Evolutionary conservation across 2,888 invertebrate genomes (phyloP).

Genomic region (Patella caerulea): DNA sequence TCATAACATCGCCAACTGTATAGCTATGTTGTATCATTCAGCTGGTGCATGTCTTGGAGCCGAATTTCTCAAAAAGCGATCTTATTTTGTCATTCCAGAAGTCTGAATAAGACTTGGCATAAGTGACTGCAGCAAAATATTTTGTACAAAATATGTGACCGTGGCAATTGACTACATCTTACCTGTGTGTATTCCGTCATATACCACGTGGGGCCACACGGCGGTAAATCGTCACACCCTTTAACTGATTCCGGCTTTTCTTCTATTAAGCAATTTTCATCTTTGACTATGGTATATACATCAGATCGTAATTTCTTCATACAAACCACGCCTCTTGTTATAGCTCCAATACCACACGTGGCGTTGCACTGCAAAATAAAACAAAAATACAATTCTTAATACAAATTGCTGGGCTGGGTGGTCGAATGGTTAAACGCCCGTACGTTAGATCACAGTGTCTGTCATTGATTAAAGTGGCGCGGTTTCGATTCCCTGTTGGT

Average conservation of each 20-base stretch:
- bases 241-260: slow-evolving; percentile 79
- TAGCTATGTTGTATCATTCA: too few species aligned
- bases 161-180: slow-evolving; percentile 34
- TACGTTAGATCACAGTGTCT: too few species aligned
- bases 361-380: slow-evolving; percentile 73
- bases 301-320: slow-evolving; percentile 72
- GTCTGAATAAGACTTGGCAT: too few species aligned
- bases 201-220: slow-evolving; percentile 82
- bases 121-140: too few species aligned
- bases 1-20: too few species aligned
- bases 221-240: slow-evolving; percentile 75
- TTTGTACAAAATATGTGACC: too few species aligned
- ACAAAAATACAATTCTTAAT: slow-evolving; percentile 1
- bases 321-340: slow-evolving; percentile 81
- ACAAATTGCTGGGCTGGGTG: neutral
- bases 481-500: too few species aligned
- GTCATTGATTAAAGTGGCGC: too few species aligned
- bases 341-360: slow-evolving; percentile 76
- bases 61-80: too few species aligned
- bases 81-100: too few species aligned
- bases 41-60: too few species aligned
- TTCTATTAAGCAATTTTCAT: slow-evolving; percentile 75
- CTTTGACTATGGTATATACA: slow-evolving; percentile 52
- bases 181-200: slow-evolving; percentile 83
- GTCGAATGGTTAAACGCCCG: too few species aligned